A percentile compares a stretch with the other conserved stretches of the same genome.
Conservation (phyloP, 2,113 vertebrate species). For the Malurus alboscapulatus region DNA sequence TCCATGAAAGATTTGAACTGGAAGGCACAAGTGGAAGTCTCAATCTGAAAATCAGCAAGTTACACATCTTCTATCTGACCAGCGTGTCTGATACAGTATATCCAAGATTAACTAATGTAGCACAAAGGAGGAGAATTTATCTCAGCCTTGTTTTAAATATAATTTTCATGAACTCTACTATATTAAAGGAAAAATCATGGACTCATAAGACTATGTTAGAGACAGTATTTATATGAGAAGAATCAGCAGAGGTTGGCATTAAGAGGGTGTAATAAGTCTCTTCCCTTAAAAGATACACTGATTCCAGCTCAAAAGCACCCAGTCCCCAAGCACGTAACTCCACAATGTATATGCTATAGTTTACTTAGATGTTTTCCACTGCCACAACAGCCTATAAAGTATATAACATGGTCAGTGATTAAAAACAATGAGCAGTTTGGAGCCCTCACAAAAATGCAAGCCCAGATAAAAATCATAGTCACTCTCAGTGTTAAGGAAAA, state of each 20-base stretch:
- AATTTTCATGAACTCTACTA: neutral
- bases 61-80: neutral
- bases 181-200: neutral
- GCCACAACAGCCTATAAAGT: neutral
- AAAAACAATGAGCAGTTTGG: constrained; percentile 23
- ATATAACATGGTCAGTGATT: neutral
- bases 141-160: neutral
- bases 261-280: neutral
- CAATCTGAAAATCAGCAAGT: neutral
- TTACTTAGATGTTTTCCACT: neutral
- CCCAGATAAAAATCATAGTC: constrained; percentile 39
- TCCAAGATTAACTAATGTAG: neutral
- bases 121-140: neutral
- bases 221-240: neutral
- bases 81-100: neutral
- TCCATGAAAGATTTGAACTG: neutral
- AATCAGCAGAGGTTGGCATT: neutral
- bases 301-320: neutral
- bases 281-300: neutral
- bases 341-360: neutral
- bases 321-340: neutral
- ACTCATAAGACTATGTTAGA: neutral
- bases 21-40: neutral
- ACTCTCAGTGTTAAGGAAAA: constrained; percentile 28
- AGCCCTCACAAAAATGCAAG: constrained; percentile 21